Base-by-base conservation (phyloP, 1,140 invertebrate species). In the Colletes gigas region DNA sequence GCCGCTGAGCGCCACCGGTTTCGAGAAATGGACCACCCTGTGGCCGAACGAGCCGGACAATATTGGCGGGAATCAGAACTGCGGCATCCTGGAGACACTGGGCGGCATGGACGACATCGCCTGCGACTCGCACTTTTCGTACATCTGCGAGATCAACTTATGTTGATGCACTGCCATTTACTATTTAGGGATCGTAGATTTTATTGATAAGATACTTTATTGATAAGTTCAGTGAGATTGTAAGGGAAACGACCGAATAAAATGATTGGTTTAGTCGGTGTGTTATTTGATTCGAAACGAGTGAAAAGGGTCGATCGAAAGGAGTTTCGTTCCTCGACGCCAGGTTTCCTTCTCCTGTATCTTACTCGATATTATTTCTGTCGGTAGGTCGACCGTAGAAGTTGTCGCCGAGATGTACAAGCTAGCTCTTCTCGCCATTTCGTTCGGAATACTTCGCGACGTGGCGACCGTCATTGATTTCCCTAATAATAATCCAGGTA, bases 91-190 rank as follows among this genome's bases (percentile, higher is more conserved):
- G 4, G 0, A 44, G 6, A 69, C 8, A 44, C 54, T 62, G 21
- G 70, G 59, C 21, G 83, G 83, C 4, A 54, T 81, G 14, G 70
- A 84, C 70, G 83, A 84, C 55, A 6, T 41, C 0, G n/a, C 0
- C 14, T 84, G 83, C 44, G 19, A 4, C 4, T 4, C 7, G 0
- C 15, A 0, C 7, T 4, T 15, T 4, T 3, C 41, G 2, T 84
- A 66, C 57, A 30, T 84, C 66, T 84, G 83, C 55, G 67, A 84
- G 54, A 74, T 84, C 1, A 3, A 21, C n/a, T 9, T 30, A 8
- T 77, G 59, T 10, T 63, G 4, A 63, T 9, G 44, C 44, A 47
- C 44, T 9, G 9, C 44, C 44, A 4, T 30, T 30, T 2, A 30
- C 30, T 30, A 30, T 30, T 30, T 30, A 30, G 30, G 30, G 30